Conservation (phyloP, 1,140 invertebrate genomes). For the Nasonia giraulti region DNA sequence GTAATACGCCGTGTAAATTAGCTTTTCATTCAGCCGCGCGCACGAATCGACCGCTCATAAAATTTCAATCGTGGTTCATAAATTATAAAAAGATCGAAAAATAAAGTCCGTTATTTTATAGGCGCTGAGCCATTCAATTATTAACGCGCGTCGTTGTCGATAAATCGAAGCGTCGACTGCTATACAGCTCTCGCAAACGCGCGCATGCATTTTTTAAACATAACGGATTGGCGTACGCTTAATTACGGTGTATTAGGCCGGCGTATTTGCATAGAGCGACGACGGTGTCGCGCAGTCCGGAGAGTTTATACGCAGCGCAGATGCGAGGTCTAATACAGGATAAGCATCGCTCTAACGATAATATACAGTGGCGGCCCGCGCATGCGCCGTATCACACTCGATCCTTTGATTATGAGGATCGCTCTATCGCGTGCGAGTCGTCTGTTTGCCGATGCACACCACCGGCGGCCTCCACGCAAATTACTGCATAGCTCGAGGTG, state of each 20-base stretch:
- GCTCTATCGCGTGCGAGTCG: conserved; percentile 60
- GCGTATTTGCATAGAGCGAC: neutral
- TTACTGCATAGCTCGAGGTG: neutral
- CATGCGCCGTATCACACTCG: conserved; percentile 60
- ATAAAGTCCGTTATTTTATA: neutral
- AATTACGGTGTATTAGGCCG: neutral
- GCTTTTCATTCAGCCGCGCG: no score
- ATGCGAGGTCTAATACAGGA: neutral
- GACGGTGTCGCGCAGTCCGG: neutral
- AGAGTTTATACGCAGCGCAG: neutral
- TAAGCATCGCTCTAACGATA: conserved; percentile 58
- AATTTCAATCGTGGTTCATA: neutral
- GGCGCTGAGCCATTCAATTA: neutral
- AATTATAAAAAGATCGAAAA: neutral
- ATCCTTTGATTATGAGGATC: conserved; percentile 63
- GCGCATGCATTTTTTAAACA: neutral
- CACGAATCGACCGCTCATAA: neutral
- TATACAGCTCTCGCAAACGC: neutral
- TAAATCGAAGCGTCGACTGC: no score
- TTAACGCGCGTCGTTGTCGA: no score
- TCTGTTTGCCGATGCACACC: conserved; percentile 52
- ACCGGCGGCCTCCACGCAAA: neutral
- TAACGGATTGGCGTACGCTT: neutral
- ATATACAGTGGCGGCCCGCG: conserved; percentile 44
- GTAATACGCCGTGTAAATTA: no score